Evolutionary conservation across 2,113 vertebrate genomes (phyloP).

Genomic region (Leucoraja erinaceus): DNA sequence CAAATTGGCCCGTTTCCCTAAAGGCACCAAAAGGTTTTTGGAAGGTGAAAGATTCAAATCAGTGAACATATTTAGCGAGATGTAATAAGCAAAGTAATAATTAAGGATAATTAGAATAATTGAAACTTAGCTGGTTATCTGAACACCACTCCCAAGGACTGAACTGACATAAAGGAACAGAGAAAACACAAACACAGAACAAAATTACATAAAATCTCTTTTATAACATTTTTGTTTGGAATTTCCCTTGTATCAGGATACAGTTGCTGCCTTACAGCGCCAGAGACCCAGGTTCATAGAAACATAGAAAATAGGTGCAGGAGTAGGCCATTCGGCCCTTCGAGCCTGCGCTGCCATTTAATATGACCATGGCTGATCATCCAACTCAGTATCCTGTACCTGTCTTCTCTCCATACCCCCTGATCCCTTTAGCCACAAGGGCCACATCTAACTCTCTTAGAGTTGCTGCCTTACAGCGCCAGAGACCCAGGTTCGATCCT

Average conservation of each 20-base stretch:
- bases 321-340: too few species aligned
- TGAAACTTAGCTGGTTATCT: not conserved
- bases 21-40: not conserved
- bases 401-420: too few species aligned
- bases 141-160: not conserved
- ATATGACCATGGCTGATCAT: too few species aligned
- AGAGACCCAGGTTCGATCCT: too few species aligned
- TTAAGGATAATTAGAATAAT: not conserved
- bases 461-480: too few species aligned
- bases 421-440: too few species aligned
- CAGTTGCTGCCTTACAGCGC: too few species aligned
- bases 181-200: not conserved
- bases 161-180: not conserved
- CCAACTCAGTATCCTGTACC: too few species aligned
- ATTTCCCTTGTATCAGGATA: not conserved
- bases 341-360: too few species aligned
- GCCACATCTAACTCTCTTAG: too few species aligned
- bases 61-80: not conserved
- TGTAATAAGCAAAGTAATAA: not conserved
- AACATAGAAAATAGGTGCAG: too few species aligned
- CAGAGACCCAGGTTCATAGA: too few species aligned
- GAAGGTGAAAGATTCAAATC: not conserved
- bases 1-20: not conserved
- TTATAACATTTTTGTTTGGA: not conserved
- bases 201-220: not conserved